A percentile compares a stretch with the other conserved stretches of the same genome.
phyloP scores from a whole-genome alignment of 2,797 vertebrate species.

The Melanotaenia parkinsoni region DNA sequence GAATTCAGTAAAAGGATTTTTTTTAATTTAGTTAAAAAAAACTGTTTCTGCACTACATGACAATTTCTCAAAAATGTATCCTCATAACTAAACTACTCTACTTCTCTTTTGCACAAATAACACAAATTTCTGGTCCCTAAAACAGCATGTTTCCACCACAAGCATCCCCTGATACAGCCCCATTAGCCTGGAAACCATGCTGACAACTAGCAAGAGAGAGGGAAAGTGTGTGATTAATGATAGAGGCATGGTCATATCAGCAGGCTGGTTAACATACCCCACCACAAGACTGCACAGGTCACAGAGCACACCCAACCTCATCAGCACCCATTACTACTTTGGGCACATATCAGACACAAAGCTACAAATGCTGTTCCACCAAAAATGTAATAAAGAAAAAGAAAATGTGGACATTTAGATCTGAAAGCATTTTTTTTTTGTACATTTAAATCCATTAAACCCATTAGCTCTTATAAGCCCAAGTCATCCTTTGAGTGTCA shows the following conservation, averaged over 20 bases:
- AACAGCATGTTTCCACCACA: slow-evolving; percentile 1
- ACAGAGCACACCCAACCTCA: slow-evolving; percentile 81
- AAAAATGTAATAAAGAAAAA: background rate
- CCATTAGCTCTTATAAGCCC: background rate
- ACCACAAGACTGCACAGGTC: slow-evolving; percentile 89
- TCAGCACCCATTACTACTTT: slow-evolving; percentile 73
- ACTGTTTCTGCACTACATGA: background rate
- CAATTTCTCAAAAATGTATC: background rate
- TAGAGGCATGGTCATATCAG: slow-evolving; percentile 92
- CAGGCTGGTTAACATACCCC: slow-evolving; percentile 89
- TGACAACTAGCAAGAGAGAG: slow-evolving; percentile 82
- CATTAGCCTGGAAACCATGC: slow-evolving; percentile 55
- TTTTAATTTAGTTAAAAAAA: background rate
- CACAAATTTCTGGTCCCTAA: background rate
- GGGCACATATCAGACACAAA: slow-evolving; percentile 75
- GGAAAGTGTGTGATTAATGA: slow-evolving; percentile 95
- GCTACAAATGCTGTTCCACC: slow-evolving; percentile 18
- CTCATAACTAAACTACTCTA: background rate
- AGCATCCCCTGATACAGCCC: slow-evolving; percentile 68
- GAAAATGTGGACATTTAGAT: background rate
- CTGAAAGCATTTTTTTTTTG: background rate
- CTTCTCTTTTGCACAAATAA: slow-evolving; percentile 3
- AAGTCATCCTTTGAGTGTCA: slow-evolving; percentile 14
- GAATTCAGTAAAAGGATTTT: background rate
- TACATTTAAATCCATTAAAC: background rate